Conservation (phyloP, 2,888 invertebrate species). For the Tetheella fluctuosa region DNA sequence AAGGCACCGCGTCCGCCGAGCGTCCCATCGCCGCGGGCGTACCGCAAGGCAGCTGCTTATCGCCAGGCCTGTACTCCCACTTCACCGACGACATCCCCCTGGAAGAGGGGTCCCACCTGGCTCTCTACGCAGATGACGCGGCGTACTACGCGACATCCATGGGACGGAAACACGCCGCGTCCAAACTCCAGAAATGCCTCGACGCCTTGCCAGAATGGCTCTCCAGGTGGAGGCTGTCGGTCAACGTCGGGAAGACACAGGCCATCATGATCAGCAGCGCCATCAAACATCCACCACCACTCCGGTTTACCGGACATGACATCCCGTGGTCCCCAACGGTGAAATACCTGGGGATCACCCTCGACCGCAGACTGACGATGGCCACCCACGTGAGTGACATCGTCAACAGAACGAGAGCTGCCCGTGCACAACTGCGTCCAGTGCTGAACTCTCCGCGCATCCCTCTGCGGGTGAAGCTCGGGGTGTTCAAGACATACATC, state of each 20-base stretch:
- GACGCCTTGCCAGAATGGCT: slow-evolving; percentile 21
- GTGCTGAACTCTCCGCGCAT: slow-evolving; percentile 24
- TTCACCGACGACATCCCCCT: slow-evolving; percentile 33
- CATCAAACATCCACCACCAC: background rate
- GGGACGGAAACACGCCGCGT: slow-evolving; percentile 20
- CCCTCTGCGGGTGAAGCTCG: slow-evolving; percentile 27
- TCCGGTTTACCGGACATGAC: slow-evolving; percentile 14
- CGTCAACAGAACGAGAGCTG: slow-evolving; percentile 13
- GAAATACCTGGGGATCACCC: slow-evolving; percentile 31
- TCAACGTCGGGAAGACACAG: slow-evolving; percentile 31
- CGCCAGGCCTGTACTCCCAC: slow-evolving; percentile 22
- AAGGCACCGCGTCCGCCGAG: slow-evolving; percentile 11
- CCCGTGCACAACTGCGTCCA: slow-evolving; percentile 21
- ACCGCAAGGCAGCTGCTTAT: slow-evolving; percentile 17
- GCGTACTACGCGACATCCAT: slow-evolving; percentile 19
- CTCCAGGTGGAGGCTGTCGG: slow-evolving; percentile 9
- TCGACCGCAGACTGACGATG: slow-evolving; percentile 28
- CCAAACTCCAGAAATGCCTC: background rate
- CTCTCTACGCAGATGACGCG: background rate
- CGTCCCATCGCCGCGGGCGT: slow-evolving; percentile 29
- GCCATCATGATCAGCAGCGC: slow-evolving; percentile 12
- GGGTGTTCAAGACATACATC: too few species aligned
- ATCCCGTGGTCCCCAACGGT: slow-evolving; percentile 15
- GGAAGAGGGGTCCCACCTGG: background rate
- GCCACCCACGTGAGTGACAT: slow-evolving; percentile 18